These are phyloP conservation scores for Prionchulus punctatus DNA, from an alignment of 2,888 invertebrate species.

Conservation along the genomic window DNA sequence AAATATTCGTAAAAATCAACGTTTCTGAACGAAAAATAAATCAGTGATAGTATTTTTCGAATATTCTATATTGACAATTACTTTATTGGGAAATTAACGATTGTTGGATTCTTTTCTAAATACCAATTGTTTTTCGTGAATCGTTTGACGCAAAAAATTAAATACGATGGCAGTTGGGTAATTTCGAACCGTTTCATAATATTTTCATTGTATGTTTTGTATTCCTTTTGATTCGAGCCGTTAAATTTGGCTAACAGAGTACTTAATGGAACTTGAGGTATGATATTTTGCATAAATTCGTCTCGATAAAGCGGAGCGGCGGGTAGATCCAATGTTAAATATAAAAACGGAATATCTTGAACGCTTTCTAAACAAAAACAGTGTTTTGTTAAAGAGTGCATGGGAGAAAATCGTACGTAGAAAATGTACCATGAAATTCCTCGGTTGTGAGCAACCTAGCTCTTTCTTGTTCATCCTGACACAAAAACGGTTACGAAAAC, in stretches of 20 bases:
- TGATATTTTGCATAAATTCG: slow-evolving; percentile 92
- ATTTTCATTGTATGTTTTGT: slow-evolving; percentile 97
- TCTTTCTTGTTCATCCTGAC: slow-evolving; percentile 66
- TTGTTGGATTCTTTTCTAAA: slow-evolving; percentile 96
- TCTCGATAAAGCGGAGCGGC: slow-evolving; percentile 93
- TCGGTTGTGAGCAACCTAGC: slow-evolving; percentile 56
- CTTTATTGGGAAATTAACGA: slow-evolving; percentile 98
- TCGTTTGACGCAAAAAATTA: slow-evolving; percentile 87
- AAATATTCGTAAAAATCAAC: slow-evolving; percentile 91
- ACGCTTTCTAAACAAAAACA: slow-evolving; percentile 46
- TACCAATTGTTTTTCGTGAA: slow-evolving; percentile 99
- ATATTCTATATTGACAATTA: slow-evolving; percentile 40
- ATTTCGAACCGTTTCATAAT: slow-evolving; percentile 83
- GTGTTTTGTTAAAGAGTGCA: not conserved
- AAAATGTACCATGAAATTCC: slow-evolving; percentile 58
- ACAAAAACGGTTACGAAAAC: not conserved
- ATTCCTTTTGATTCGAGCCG: slow-evolving; percentile 83
- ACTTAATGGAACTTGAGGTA: slow-evolving; percentile 86
- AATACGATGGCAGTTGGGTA: slow-evolving; percentile 71
- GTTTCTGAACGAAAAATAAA: slow-evolving; percentile 67
- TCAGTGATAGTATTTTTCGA: no score
- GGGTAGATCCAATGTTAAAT: slow-evolving; percentile 89
- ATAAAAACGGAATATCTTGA: slow-evolving; percentile 81
- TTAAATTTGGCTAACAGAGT: slow-evolving; percentile 88
- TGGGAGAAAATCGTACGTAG: no score